phyloP scores from a whole-genome alignment of 1,140 invertebrate genomes.

The Psilanteris sp. region DNA sequence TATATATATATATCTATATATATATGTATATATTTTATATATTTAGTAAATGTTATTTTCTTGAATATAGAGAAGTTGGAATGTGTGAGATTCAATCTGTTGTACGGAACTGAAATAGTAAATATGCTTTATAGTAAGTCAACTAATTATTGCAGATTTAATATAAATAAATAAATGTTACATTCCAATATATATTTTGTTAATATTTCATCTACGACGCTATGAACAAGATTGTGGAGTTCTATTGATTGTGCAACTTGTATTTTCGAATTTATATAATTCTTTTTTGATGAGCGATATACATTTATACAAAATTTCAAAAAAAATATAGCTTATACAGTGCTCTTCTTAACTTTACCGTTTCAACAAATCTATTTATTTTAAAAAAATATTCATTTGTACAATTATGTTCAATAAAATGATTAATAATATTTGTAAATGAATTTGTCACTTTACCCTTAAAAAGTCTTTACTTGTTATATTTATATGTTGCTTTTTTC shows the following conservation, averaged over 20 bases:
- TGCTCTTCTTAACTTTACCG: constrained; percentile 10
- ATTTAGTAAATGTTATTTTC: constrained; percentile 54
- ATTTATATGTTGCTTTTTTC: too few relatives aligned
- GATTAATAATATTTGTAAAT: constrained; percentile 42
- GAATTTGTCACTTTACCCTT: too few relatives aligned
- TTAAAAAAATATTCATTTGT: constrained; percentile 28
- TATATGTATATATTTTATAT: too few relatives aligned
- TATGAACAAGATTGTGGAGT: constrained; percentile 60
- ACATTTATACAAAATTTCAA: background rate
- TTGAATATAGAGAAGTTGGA: constrained; percentile 30
- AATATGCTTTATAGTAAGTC: constrained; percentile 44
- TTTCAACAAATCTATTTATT: constrained; percentile 45
- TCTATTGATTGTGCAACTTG: constrained; percentile 23
- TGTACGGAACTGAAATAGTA: constrained; percentile 38
- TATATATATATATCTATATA: too few relatives aligned
- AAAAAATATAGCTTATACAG: too few relatives aligned
- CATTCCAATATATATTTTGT: constrained; percentile 75
- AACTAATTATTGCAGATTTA: constrained; percentile 69
- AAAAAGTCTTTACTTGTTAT: too few relatives aligned
- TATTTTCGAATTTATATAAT: constrained; percentile 34
- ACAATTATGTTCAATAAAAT: constrained; percentile 40
- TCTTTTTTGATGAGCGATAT: constrained; percentile 4
- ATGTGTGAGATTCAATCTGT: constrained; percentile 28
- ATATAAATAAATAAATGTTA: constrained; percentile 73
- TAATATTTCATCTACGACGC: constrained; percentile 45